Percentiles rank a stretch among this genome's conserved stretches.
phyloP scores from a whole-genome alignment of 2,888 invertebrate genomes.

The Cheilosia vulpina region DNA sequence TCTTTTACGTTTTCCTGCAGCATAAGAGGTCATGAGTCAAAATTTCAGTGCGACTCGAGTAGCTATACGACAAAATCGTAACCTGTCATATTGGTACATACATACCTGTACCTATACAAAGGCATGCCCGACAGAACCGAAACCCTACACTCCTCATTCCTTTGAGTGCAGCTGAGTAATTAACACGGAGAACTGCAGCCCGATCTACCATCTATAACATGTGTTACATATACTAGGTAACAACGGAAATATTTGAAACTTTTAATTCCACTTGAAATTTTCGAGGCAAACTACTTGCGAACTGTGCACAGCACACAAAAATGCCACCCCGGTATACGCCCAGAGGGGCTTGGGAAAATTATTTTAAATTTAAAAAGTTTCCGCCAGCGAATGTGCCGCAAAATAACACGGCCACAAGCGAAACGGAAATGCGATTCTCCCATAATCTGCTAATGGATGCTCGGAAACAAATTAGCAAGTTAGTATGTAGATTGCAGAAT shows the following conservation, averaged over 20 bases:
- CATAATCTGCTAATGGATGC: conserved; percentile 68
- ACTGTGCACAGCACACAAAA: conserved; percentile 43
- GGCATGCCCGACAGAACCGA: not conserved
- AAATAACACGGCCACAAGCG: conserved; percentile 58
- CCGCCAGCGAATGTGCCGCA: conserved; percentile 65
- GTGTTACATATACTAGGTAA: conserved; percentile 42
- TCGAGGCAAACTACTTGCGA: conserved; percentile 64
- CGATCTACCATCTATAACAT: conserved; percentile 44
- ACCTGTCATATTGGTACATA: conserved; percentile 25
- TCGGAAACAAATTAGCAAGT: conserved; percentile 47
- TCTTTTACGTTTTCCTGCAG: conserved; percentile 10
- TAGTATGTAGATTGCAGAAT: conserved; percentile 9
- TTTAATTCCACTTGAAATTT: conserved; percentile 68
- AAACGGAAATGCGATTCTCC: conserved; percentile 59
- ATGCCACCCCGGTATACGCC: conserved; percentile 11
- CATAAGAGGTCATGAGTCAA: conserved; percentile 23
- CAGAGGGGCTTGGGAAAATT: conserved; percentile 56
- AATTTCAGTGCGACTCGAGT: not conserved
- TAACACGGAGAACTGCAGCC: conserved; percentile 36
- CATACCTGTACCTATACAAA: not conserved
- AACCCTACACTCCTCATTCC: not conserved
- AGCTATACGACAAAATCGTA: not conserved
- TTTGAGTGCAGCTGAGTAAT: conserved; percentile 42
- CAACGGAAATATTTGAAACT: conserved; percentile 64
- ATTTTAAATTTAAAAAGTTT: conserved; percentile 75